A percentile compares a stretch with the other conserved stretches of the same genome.
These are phyloP conservation scores for Sciurus vulgaris DNA, from an alignment of 2,797 vertebrate genomes.

Conservation along the genomic window DNA sequence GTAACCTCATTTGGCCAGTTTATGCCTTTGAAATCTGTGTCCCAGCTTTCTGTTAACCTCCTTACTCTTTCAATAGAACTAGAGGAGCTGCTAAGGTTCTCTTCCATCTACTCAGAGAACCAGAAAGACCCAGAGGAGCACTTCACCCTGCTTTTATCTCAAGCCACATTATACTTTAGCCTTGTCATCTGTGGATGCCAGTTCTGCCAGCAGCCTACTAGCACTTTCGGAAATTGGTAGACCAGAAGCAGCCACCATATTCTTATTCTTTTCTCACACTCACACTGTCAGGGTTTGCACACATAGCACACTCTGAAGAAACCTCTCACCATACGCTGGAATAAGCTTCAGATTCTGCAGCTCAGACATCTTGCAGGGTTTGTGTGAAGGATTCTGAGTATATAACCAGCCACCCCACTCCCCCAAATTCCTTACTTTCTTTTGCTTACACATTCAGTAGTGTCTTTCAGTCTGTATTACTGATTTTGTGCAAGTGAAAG, in stretches of 20 bases:
- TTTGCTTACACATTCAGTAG: not conserved
- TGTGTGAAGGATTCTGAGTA: not conserved
- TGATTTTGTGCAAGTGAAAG: not conserved
- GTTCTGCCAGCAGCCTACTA: not conserved
- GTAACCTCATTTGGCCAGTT: not conserved
- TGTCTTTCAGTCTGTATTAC: not conserved
- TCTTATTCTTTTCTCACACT: not conserved
- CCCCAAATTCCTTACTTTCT: not conserved
- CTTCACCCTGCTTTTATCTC: not conserved
- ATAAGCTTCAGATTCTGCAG: not conserved
- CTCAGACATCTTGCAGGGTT: not conserved
- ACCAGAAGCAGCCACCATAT: not conserved
- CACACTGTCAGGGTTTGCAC: too few species aligned
- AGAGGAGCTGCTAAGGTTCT: not conserved
- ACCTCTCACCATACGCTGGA: not conserved
- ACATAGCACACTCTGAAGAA: not conserved
- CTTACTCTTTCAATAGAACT: not conserved
- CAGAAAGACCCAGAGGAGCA: not conserved
- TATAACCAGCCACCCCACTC: not conserved
- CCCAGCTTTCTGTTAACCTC: not conserved
- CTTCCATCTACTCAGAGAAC: not conserved
- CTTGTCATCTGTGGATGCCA: not conserved
- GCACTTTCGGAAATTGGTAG: not conserved
- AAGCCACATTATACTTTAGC: not conserved
- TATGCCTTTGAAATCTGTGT: not conserved